These are phyloP conservation scores for Trididemnum miniatum DNA, from an alignment of 23 tunicate species.

Conservation along the genomic window DNA sequence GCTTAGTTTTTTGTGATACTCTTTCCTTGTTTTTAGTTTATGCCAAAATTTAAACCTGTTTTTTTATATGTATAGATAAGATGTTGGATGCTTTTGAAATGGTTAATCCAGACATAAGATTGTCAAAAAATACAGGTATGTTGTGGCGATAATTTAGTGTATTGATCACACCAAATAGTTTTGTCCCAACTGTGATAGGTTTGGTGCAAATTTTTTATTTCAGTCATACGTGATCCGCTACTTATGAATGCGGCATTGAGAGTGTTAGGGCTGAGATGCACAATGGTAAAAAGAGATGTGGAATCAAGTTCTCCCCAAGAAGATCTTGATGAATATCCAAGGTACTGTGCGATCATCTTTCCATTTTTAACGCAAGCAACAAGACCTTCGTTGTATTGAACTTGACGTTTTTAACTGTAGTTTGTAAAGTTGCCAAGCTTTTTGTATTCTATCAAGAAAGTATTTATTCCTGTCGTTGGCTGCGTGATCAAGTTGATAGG, in stretches of 20 bases:
- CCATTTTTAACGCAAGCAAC: neutral
- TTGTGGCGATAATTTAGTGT: too few relatives aligned
- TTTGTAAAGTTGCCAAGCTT: neutral
- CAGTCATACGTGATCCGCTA: neutral
- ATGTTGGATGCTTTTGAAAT: neutral
- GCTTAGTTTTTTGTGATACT: too few relatives aligned
- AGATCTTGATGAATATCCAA: constrained; percentile 6
- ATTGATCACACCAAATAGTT: too few relatives aligned
- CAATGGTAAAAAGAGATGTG: too few relatives aligned
- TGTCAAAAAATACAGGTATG: constrained; percentile 3
- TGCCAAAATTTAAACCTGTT: too few relatives aligned
- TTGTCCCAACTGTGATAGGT: too few relatives aligned
- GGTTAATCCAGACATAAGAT: neutral
- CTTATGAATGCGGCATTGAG: neutral
- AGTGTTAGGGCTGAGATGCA: constrained; percentile 9
- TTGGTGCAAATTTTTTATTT: constrained; percentile 11
- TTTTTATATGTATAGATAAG: neutral
- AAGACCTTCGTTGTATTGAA: too few relatives aligned
- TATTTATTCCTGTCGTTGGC: too few relatives aligned
- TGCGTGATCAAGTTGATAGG: too few relatives aligned
- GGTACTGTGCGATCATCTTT: constrained; percentile 27
- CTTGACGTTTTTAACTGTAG: neutral
- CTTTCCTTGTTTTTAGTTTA: too few relatives aligned
- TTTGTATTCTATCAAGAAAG: too few relatives aligned
- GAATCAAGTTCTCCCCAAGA: neutral